A percentile compares a stretch with the other conserved stretches of the same genome.
Evolutionary conservation across 2,113 vertebrate species (phyloP).

Genomic region (Ptilonorhynchus violaceus): DNA sequence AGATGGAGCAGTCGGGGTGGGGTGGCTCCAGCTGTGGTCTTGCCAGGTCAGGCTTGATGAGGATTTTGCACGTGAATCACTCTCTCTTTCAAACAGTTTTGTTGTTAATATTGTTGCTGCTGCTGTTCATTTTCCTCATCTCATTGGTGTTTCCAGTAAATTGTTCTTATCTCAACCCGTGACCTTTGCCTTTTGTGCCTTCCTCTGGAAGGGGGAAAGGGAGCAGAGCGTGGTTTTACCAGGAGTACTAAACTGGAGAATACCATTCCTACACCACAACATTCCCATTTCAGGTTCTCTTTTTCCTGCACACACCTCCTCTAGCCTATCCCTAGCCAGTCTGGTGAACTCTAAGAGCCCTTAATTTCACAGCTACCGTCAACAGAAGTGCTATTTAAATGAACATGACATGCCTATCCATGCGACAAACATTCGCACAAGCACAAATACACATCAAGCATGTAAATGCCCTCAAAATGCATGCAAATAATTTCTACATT

Average conservation of each 20-base stretch:
- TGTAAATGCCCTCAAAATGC: constrained; percentile 3
- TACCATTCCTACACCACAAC: not conserved
- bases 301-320: not conserved
- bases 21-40: not conserved
- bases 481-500: not conserved
- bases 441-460: not conserved
- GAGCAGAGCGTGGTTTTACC: accelerated
- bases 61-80: not conserved
- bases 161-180: not conserved
- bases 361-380: constrained; percentile 17
- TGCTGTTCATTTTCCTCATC: not conserved
- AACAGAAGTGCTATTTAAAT: not conserved
- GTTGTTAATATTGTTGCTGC: not conserved
- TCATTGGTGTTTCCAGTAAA: not conserved
- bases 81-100: not conserved
- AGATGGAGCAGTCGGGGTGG: not conserved
- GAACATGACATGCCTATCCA: not conserved
- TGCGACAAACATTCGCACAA: not conserved
- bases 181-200: not conserved
- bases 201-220: not conserved
- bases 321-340: not conserved
- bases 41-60: not conserved
- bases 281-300: not conserved
- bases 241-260: not conserved
- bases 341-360: not conserved